Evolutionary conservation across 1,140 invertebrate species (phyloP).

Genomic region (Formica selysi): DNA sequence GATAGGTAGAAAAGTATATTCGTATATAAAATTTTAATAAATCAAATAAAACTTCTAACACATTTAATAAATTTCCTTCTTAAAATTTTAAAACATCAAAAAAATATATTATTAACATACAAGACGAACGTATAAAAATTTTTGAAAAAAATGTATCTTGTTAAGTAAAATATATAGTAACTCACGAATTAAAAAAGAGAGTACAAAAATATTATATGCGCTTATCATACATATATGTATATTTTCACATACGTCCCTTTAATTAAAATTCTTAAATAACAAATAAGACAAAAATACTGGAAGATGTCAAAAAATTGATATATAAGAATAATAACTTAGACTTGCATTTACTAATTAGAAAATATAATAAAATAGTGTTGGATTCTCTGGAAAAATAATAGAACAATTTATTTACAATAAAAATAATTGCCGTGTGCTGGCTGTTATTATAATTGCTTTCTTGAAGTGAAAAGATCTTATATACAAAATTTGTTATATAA

Average conservation of each 20-base stretch:
- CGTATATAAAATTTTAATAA: slow-evolving; percentile 14
- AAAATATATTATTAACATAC: slow-evolving; percentile 6
- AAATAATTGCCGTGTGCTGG: no score
- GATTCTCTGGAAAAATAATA: neutral
- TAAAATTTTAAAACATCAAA: neutral
- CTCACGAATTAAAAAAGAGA: neutral
- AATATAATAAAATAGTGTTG: neutral
- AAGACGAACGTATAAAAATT: neutral
- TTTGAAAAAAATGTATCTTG: neutral
- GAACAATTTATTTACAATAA: neutral
- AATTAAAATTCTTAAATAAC: neutral
- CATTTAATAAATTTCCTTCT: slow-evolving; percentile 15
- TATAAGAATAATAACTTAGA: neutral
- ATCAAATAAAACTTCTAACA: neutral
- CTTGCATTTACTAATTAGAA: neutral
- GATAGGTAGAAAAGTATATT: neutral
- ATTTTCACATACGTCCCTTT: neutral
- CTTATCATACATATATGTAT: neutral
- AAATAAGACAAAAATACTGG: neutral
- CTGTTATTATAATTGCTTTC: neutral
- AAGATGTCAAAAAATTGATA: neutral
- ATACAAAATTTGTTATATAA: neutral
- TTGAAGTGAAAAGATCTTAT: neutral
- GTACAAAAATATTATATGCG: neutral
- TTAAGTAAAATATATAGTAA: neutral